Evolutionary conservation across 2,888 invertebrate genomes (phyloP).

Genomic region (Octonoba sinensis): DNA sequence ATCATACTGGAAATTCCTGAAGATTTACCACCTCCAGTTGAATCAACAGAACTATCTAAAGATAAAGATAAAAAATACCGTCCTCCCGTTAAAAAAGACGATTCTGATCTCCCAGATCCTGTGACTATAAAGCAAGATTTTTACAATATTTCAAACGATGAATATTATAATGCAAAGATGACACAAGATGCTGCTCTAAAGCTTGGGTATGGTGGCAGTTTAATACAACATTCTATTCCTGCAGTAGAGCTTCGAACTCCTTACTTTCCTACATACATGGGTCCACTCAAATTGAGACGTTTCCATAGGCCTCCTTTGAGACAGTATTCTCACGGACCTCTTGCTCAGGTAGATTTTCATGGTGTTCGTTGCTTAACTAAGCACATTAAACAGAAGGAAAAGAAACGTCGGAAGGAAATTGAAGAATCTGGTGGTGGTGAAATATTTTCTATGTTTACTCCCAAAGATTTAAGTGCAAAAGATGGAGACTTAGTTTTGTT

Average conservation of each 20-base stretch:
- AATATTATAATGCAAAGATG: constrained; percentile 92
- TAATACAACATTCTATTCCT: constrained; percentile 90
- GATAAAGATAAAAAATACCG: constrained; percentile 71
- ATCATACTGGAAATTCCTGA: constrained; percentile 94
- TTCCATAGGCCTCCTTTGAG: constrained; percentile 94
- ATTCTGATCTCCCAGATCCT: constrained; percentile 80
- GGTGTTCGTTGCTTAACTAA: constrained; percentile 86
- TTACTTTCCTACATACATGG: constrained; percentile 95
- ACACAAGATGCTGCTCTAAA: constrained; percentile 74
- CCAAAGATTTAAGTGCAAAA: constrained; percentile 91
- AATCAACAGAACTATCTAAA: constrained; percentile 67
- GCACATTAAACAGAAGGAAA: constrained; percentile 91
- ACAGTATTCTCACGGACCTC: constrained; percentile 84
- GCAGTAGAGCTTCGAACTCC: constrained; percentile 93
- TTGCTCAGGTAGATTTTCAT: constrained; percentile 82
- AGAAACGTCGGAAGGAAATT: constrained; percentile 84
- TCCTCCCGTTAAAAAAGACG: constrained; percentile 89
- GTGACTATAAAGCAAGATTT: constrained; percentile 79
- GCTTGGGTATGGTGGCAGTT: constrained; percentile 75
- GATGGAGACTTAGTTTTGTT: constrained; percentile 87
- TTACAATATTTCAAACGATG: constrained; percentile 98
- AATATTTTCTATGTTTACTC: constrained; percentile 98
- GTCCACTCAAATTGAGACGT: constrained; percentile 83
- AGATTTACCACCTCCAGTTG: constrained; percentile 77
- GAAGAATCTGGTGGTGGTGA: constrained; percentile 97